Base-by-base conservation (phyloP, 2,797 vertebrate species). In the Hapalemur alaotrensis region DNA sequence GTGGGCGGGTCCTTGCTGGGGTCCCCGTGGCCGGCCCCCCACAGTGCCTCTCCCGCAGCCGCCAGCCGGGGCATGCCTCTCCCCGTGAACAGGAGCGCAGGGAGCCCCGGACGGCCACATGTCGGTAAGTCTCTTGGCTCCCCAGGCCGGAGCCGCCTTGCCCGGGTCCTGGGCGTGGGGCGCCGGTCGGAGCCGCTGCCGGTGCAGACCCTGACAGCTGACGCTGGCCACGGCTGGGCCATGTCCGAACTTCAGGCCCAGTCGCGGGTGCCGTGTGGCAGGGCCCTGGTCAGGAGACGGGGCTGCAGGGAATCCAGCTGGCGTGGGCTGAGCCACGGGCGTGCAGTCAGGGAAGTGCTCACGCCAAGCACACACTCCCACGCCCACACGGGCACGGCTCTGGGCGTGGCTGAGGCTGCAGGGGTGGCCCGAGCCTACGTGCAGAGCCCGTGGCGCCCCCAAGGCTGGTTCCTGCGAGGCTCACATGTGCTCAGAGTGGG, bases 71-170 rank as follows among this genome's bases (percentile, higher is more conserved):
- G 87, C 23, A 10, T 93, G 41, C 98, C 97, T 81, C 93, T 98
- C 79, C 98, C 97, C 1, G 91, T 95, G 97, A 98, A 98, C 87
- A 92, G 97, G 43, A 98, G 98, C 87, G 84, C 98, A 0, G 95
- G 97, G 48, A 88, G 70, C 30, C 97, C 98, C 20, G 91, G 98
- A 43, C 30, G 85, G 25, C 97, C 97, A 13, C 94, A 81, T 50
- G 28, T 98, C 0, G 98, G 98, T 99, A 89, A 98, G 99, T 98
- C 59, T 67, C 23, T 75, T 4, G 30, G 30, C 35, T n/a, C 12
- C 6, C n/a, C 48, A 17, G 48, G 15, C 48, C 50, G 43, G 57
- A 67, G 57, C 20, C 18, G 10, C 52, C 48, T 70, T 91, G 32
- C 30, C 1, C 30, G 4, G 28, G 61, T 46, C 15, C 25, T 54